These are phyloP conservation scores for Gisinianus flammeolus DNA, from an alignment of 2,888 invertebrate genomes.

Conservation along the genomic window DNA sequence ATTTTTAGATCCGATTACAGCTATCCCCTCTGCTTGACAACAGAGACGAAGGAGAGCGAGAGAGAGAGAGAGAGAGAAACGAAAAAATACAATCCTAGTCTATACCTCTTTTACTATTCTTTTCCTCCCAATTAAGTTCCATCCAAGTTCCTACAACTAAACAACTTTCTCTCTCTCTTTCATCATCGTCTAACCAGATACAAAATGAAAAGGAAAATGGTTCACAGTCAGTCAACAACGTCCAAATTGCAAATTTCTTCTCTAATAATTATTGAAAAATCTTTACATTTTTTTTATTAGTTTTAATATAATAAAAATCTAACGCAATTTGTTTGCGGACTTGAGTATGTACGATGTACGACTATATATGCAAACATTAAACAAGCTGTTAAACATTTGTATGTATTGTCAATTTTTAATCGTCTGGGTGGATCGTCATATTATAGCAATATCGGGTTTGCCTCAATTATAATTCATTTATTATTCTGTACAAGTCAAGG, in stretches of 20 bases:
- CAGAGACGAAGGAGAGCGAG: slow-evolving; percentile 15
- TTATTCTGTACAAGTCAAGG: too few species aligned
- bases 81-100: slow-evolving; percentile 38
- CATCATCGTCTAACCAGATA: neutral
- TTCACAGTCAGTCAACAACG: neutral
- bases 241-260: neutral
- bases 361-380: too few species aligned
- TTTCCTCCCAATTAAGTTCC: slow-evolving; percentile 36
- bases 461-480: too few species aligned
- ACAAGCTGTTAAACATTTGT: too few species aligned
- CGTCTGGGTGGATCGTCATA: too few species aligned
- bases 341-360: too few species aligned
- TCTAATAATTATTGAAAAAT: too few species aligned
- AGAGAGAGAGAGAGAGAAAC: slow-evolving; percentile 2
- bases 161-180: slow-evolving; percentile 28
- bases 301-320: too few species aligned
- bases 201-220: neutral
- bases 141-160: neutral
- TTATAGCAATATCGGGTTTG: too few species aligned
- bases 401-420: too few species aligned
- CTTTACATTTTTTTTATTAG: too few species aligned
- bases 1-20: slow-evolving; percentile 52
- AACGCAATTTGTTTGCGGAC: too few species aligned
- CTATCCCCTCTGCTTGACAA: slow-evolving; percentile 46
- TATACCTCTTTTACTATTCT: slow-evolving; percentile 30